Percentiles rank a stretch among this genome's conserved stretches.
These are phyloP conservation scores for Lycocorax pyrrhopterus DNA, from an alignment of 2,113 vertebrate species.

Conservation along the genomic window DNA sequence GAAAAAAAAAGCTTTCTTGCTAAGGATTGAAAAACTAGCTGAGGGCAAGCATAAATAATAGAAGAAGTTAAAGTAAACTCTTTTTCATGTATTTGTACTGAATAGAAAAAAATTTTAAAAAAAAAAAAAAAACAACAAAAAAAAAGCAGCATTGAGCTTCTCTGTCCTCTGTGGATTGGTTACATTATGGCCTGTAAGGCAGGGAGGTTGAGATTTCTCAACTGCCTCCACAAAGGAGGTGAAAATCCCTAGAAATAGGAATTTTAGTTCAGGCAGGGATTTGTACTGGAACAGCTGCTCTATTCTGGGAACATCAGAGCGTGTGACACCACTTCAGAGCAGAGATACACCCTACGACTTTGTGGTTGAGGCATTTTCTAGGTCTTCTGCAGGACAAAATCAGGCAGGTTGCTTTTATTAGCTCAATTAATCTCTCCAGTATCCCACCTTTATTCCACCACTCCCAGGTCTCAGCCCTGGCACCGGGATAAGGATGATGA, in stretches of 20 bases:
- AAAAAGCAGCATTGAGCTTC: not conserved
- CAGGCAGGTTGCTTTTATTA: not conserved
- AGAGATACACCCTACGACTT: not conserved
- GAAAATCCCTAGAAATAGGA: not conserved
- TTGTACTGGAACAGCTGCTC: not conserved
- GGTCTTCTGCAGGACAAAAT: not conserved
- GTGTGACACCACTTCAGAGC: not conserved
- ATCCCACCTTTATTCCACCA: not conserved
- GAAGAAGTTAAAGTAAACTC: not conserved
- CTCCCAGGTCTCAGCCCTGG: not conserved
- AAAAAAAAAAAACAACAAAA: not conserved
- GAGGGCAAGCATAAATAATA: not conserved
- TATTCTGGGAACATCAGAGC: not conserved
- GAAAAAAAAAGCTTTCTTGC: not conserved
- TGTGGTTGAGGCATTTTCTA: not conserved
- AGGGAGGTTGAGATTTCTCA: not conserved
- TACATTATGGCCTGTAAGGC: not conserved
- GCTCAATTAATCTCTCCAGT: not conserved
- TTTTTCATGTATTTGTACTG: not conserved
- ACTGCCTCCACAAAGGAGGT: not conserved
- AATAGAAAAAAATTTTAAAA: not conserved
- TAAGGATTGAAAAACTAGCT: not conserved
- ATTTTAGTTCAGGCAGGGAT: not conserved
- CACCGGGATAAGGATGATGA: not conserved
- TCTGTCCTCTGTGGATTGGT: not conserved